Evolutionary conservation across 2,888 invertebrate genomes (phyloP), one percentile per base, ranked within the genome.

Genomic region (Calameuta idolon): DNA sequence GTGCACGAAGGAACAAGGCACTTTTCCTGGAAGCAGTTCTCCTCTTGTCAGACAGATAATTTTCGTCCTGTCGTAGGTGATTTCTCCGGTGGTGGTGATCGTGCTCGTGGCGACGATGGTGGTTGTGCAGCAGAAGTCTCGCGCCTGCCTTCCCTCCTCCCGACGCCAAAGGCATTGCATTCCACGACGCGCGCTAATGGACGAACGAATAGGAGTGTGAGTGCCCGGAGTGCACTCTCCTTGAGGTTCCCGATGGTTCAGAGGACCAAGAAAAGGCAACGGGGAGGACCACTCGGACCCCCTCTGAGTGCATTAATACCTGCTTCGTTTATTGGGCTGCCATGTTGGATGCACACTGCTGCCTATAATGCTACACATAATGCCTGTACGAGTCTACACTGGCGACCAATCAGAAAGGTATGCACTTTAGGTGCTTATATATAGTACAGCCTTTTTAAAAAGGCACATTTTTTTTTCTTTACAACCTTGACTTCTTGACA

Each of bases 21-120:
- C 79, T 87, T 88, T 88, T 88, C 88, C 86, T 88, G 88, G 88
- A 88, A 88, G 87, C 87, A 83, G 86, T 86, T 86, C 82, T 79
- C 79, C 82, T 84, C 83, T 87, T 84, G 86, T 85, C 86, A 82
- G 81, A 80, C 80, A 84, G 87, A 88, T 88, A 88, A 88, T 88
- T 87, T 87, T 85, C 80, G 85, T 85, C 80, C 82, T 31, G 80
- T 73, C 76, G 81, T 79, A 80, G 81, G 80, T 81, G 82, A 82
- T 81, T 82, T 69, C 75, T 74, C 71, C 69, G 75, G 15, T 77
- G 76, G 73, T 76, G 79, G 76, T 77, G 35, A 31, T 31, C 71
- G 71, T 33, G 71, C 71, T 31, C 31, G 71, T 33, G 15, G 31
- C 31, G 71, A 33, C 15, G 71, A 33, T 31, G 71, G 33, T 71